Percentiles rank a stretch among this genome's conserved stretches.
phyloP scores from a whole-genome alignment of 2,113 vertebrate species.

The Bagarius yarrelli region DNA sequence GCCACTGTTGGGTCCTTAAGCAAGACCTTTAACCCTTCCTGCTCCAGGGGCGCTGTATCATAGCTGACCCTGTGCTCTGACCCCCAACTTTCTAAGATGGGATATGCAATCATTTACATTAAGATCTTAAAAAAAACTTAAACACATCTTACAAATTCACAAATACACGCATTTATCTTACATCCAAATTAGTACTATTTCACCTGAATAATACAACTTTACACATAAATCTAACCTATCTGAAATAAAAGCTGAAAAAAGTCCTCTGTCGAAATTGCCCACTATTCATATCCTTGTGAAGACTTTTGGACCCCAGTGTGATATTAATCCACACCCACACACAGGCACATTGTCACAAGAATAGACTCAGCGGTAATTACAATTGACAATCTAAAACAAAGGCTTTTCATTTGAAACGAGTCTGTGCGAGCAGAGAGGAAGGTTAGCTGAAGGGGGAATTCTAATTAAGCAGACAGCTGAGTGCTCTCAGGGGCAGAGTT shows the following conservation, averaged over 20 bases:
- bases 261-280: background rate
- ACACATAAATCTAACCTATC: background rate
- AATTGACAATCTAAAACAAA: constrained; percentile 75
- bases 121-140: too few species aligned
- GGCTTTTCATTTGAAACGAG: constrained; percentile 71
- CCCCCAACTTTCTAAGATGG: too few species aligned
- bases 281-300: background rate
- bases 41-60: too few species aligned
- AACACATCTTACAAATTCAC: too few species aligned
- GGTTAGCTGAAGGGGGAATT: constrained; percentile 78
- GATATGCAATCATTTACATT: too few species aligned
- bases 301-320: background rate
- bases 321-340: background rate
- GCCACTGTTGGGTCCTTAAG: too few species aligned
- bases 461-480: constrained; percentile 77
- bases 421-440: constrained; percentile 64
- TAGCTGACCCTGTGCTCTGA: too few species aligned
- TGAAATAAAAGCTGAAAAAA: background rate
- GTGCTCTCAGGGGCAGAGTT: constrained; percentile 66
- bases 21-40: too few species aligned
- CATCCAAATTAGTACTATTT: background rate
- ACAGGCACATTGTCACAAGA: constrained; percentile 54
- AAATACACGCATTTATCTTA: background rate
- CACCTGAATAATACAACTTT: background rate
- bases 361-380: constrained; percentile 71